Percentiles rank a stretch among this genome's conserved stretches.
These are phyloP conservation scores for Tympanoctomys barrerae DNA, from an alignment of 2,797 vertebrate species.

Conservation along the genomic window DNA sequence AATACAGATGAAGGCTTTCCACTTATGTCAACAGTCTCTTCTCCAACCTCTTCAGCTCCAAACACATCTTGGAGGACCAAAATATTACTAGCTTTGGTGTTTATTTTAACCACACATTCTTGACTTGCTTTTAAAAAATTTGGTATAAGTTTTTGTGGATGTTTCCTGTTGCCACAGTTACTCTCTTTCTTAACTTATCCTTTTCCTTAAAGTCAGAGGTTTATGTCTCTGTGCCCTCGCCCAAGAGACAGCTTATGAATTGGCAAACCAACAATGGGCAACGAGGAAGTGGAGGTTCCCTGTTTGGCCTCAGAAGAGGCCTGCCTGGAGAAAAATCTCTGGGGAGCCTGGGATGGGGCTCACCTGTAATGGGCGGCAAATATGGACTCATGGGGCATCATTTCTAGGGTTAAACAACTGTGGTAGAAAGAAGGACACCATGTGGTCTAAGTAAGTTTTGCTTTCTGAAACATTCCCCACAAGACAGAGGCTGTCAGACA, in stretches of 20 bases:
- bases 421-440: not conserved
- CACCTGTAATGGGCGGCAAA: not conserved
- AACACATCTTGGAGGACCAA: not conserved
- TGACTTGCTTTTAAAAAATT: not conserved
- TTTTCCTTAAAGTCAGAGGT: not conserved
- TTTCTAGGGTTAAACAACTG: not conserved
- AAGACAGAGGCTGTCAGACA: not conserved
- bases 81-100: not conserved
- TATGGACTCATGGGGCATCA: fast-evolving
- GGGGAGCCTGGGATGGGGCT: not conserved
- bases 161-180: not conserved
- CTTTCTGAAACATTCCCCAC: not conserved
- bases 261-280: not conserved
- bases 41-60: not conserved
- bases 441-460: not conserved
- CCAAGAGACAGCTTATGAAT: not conserved
- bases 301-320: not conserved
- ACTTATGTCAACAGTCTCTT: not conserved
- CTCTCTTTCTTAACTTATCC: not conserved
- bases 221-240: not conserved
- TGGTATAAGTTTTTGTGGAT: not conserved
- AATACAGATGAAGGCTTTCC: not conserved
- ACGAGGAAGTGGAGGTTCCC: no score
- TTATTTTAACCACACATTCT: not conserved
- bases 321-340: not conserved